Percentiles rank a stretch among this genome's conserved stretches.
These are phyloP conservation scores for Galleria mellonella DNA, from an alignment of 1,140 invertebrate genomes.

Conservation along the genomic window DNA sequence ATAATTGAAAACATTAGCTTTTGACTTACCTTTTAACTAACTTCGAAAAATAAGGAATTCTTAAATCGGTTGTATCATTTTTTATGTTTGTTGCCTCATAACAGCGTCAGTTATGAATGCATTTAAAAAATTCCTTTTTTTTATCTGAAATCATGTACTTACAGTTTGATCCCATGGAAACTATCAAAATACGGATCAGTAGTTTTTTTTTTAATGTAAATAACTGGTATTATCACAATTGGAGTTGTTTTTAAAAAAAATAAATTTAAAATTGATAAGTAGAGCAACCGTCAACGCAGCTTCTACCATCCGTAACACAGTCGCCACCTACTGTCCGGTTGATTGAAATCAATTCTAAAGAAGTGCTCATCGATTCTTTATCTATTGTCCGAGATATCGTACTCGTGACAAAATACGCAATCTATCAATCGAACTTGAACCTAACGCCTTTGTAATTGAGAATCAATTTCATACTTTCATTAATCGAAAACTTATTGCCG, in stretches of 20 bases:
- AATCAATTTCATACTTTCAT: not conserved
- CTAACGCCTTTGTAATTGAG: not conserved
- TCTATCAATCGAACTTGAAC: not conserved
- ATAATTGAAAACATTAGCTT: no score
- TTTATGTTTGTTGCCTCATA: no score
- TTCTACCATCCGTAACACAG: constrained; percentile 30
- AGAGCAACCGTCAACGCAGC: not conserved
- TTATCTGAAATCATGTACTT: no score
- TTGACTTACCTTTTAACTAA: no score
- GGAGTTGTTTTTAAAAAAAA: not conserved
- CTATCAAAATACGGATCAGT: no score
- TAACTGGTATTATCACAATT: no score
- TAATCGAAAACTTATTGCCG: not conserved
- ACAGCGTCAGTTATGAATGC: no score
- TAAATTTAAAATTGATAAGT: not conserved
- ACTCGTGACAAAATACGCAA: not conserved
- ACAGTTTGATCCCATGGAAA: no score
- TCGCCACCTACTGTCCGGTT: constrained; percentile 50
- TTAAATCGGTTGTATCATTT: no score
- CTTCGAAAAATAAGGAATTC: no score
- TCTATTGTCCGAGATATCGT: constrained; percentile 24
- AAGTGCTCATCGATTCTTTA: constrained; percentile 36
- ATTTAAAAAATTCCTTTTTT: no score
- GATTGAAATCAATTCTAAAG: constrained; percentile 52
- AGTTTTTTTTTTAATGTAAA: no score